Base-by-base conservation (phyloP, 2,113 vertebrate genomes). In the Lucifuga dentata region DNA sequence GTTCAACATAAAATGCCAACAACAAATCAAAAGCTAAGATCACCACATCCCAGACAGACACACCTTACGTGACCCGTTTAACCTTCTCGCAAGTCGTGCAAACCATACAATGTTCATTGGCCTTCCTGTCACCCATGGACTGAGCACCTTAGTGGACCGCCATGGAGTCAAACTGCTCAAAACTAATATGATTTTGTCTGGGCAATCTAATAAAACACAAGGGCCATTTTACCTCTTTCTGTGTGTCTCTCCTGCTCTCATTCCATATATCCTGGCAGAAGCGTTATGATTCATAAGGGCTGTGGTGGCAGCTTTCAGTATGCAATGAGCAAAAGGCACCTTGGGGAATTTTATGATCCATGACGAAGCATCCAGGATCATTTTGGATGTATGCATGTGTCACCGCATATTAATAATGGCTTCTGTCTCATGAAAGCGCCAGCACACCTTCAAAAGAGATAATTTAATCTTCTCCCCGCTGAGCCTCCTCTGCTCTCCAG, bases 321-420 rank as follows among this genome's bases (percentile, higher is more conserved):
- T 73, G 78, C 57, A 6, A 82, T 81, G 84, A 88, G 83, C 43
- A 59, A 91, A 93, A 91, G 91, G 90, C 90, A 91, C 92, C 90
- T 91, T 90, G 90, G 88, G 88, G 87, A 85, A 81, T 90, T 92
- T 92, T 92, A 92, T 89, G 90, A 90, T 87, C 90, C 90, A 86
- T 85, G 85, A 88, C 88, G 70, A 88, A 86, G 85, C 84, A 75
- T 83, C 79, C 64, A 10, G 86, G 88, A 91, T 89, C 90, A 86
- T 90, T 88, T 85, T 79, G 74, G 86, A 87, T 83, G 87, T 88
- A 90, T 88, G 89, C 87, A 89, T 86, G 88, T 90, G 92, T 93
- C 90, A 87, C 81, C 77, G 88, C 81, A 89, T 90, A 91, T 92
- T 92, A 91, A 91, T 90, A 91, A 92, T 85, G 81, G 88, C 70